Evolutionary conservation across 2,113 vertebrate species (phyloP), one percentile per base, ranked within the genome.

Genomic region (Perognathus longimembris): DNA sequence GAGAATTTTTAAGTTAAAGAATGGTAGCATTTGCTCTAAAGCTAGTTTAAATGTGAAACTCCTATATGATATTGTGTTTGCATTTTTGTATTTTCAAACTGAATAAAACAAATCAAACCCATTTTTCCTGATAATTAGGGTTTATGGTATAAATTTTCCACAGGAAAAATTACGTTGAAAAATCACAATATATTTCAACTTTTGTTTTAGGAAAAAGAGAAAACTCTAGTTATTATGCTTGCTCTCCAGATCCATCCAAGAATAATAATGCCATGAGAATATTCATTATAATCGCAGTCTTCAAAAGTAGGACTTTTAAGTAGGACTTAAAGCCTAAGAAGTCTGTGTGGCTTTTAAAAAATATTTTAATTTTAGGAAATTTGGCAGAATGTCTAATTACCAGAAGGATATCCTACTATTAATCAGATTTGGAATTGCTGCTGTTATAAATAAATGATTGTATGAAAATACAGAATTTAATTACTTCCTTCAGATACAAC

Each of bases 391-490:
- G 38, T 78, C 88, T 94, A 92, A 90, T 94, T 95, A 78, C 5
- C 84, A 95, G 67, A 94, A 86, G 71, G 67, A 88, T 50, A 86
- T 81, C 18, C 42, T 71, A 15, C 26, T 89, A 94, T 95, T 91
- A 96, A 95, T 96, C 91, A 96, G 82, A 89, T 84, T 88, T 95
- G 73, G 67, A 91, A 90, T 92, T 89, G 92, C 87, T 89, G 93
- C 59, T 42, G 80, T 92, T 91, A 92, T 40, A 95, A 93, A 92
- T 95, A 95, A 97, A 91, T 71, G 45, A 91, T 89, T 91, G 84
- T 95, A 92, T n/a, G 66, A 73, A 89, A 96, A 95, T 77, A 93
- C 90, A 92, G 79, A 70, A 94, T 92, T 92, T 96, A 95, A 96
- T 97, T 96, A 80, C 71, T 93, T 95, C 86, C 45, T 91, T 91